Percentiles rank a stretch among this genome's conserved stretches.
Conservation (phyloP, 2,797 vertebrate genomes). For the Odontamblyopus rebecca region DNA sequence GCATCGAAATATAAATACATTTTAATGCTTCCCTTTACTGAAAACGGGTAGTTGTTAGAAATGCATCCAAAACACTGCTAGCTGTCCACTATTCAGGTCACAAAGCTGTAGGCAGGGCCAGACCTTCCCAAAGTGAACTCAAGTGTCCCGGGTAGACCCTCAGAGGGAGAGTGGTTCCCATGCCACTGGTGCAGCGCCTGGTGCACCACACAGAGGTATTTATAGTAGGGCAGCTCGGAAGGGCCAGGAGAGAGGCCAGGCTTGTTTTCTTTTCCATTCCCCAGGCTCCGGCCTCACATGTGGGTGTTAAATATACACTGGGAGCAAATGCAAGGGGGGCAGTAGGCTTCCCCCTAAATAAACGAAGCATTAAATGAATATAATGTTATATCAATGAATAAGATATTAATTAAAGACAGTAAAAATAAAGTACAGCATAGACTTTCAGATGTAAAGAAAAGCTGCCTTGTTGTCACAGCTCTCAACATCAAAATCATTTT, state of each 20-base stretch:
- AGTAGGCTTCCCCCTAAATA: slow-evolving; percentile 36
- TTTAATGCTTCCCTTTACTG: neutral
- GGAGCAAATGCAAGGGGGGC: slow-evolving; percentile 58
- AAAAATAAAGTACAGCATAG: neutral
- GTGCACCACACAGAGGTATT: slow-evolving; percentile 88
- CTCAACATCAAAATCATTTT: slow-evolving; percentile 81
- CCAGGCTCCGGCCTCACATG: slow-evolving; percentile 83
- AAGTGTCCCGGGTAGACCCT: slow-evolving; percentile 62
- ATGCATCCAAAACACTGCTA: slow-evolving; percentile 32
- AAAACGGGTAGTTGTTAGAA: slow-evolving; percentile 56
- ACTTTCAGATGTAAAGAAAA: slow-evolving; percentile 49
- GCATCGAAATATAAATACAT: too few species aligned
- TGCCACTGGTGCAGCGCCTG: slow-evolving; percentile 90
- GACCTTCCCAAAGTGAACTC: slow-evolving; percentile 74
- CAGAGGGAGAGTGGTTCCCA: slow-evolving; percentile 87
- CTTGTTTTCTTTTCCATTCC: slow-evolving; percentile 97
- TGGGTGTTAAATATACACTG: slow-evolving; percentile 83
- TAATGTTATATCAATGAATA: slow-evolving; percentile 6
- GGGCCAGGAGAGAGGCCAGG: slow-evolving; percentile 86
- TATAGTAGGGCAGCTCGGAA: slow-evolving; percentile 86
- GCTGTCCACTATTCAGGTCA: slow-evolving; percentile 32
- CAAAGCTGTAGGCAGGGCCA: slow-evolving; percentile 26
- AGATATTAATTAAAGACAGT: slow-evolving; percentile 18
- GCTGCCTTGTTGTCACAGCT: slow-evolving; percentile 56
- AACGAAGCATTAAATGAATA: slow-evolving; percentile 2